Conservation (phyloP, 2,113 vertebrate genomes). For the Zapus hudsonius region DNA sequence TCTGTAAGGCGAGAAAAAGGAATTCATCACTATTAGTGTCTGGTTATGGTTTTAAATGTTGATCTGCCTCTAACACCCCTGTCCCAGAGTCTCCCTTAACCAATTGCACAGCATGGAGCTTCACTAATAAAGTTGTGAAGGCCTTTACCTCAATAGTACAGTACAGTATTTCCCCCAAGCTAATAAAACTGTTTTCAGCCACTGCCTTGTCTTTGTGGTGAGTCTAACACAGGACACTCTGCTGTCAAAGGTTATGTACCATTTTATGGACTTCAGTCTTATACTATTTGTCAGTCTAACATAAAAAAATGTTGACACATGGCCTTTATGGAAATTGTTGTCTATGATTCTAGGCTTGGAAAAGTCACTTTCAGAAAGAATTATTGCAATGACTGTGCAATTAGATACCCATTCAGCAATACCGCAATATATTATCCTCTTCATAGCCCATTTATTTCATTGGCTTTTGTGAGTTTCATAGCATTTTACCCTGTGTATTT, state of each 20-base stretch:
- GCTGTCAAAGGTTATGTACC: not conserved
- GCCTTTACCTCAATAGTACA: conserved; percentile 19
- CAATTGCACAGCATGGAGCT: not conserved
- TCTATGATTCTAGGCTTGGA: conserved; percentile 22
- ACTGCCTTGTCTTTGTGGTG: conserved; percentile 36
- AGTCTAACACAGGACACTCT: conserved; percentile 47
- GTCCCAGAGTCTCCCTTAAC: not conserved
- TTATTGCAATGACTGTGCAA: conserved; percentile 25
- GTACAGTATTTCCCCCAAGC: conserved; percentile 8
- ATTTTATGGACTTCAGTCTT: conserved; percentile 26
- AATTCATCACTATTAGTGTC: conserved; percentile 14
- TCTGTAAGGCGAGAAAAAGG: conserved; percentile 44
- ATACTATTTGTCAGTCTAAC: not conserved
- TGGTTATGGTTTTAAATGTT: conserved; percentile 9
- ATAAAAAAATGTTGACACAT: conserved; percentile 43
- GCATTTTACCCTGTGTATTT: not conserved
- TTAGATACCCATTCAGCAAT: conserved; percentile 31
- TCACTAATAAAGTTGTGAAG: conserved; percentile 52
- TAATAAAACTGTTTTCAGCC: conserved; percentile 61
- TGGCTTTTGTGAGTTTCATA: conserved; percentile 38
- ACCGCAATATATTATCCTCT: conserved; percentile 34
- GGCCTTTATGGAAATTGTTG: conserved; percentile 11
- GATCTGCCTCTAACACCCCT: not conserved
- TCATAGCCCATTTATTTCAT: conserved; percentile 33
- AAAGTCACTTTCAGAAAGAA: conserved; percentile 52